Conservation (phyloP, 2,113 vertebrate genomes). For the Salvelinus fontinalis region DNA sequence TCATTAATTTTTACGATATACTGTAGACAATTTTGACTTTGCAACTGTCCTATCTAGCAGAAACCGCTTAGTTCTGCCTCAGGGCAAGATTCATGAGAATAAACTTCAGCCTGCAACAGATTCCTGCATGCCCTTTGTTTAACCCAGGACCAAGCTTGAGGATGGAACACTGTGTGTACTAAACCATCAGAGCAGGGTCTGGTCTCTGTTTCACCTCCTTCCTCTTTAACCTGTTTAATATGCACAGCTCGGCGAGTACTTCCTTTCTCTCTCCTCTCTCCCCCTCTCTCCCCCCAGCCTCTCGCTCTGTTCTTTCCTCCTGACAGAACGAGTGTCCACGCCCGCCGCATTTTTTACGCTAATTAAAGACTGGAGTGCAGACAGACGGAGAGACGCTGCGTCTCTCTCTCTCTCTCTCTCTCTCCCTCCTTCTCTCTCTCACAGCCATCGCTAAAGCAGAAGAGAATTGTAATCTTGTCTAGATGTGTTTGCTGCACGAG, state of each 20-base stretch:
- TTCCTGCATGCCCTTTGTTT: too few species aligned
- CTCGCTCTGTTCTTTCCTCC: background rate
- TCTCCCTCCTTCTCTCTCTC: too few species aligned
- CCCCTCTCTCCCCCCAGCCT: background rate
- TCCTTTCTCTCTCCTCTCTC: background rate
- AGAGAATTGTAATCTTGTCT: background rate
- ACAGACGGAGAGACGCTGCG: background rate
- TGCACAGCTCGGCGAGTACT: background rate
- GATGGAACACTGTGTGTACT: too few species aligned
- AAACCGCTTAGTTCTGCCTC: too few species aligned
- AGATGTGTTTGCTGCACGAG: background rate
- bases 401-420: background rate
- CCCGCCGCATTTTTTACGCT: background rate
- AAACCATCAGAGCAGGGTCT: too few species aligned
- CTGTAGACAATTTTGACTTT: too few species aligned
- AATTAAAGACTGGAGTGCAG: conserved; percentile 7
- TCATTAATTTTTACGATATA: too few species aligned
- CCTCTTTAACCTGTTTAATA: background rate
- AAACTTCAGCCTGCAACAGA: too few species aligned
- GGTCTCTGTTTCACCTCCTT: background rate
- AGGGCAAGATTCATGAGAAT: too few species aligned
- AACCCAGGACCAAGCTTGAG: too few species aligned
- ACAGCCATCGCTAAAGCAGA: background rate
- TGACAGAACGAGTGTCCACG: background rate
- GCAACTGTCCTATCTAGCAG: too few species aligned